phyloP scores from a whole-genome alignment of 2,888 invertebrate genomes.

The Drosophila picticornis region DNA sequence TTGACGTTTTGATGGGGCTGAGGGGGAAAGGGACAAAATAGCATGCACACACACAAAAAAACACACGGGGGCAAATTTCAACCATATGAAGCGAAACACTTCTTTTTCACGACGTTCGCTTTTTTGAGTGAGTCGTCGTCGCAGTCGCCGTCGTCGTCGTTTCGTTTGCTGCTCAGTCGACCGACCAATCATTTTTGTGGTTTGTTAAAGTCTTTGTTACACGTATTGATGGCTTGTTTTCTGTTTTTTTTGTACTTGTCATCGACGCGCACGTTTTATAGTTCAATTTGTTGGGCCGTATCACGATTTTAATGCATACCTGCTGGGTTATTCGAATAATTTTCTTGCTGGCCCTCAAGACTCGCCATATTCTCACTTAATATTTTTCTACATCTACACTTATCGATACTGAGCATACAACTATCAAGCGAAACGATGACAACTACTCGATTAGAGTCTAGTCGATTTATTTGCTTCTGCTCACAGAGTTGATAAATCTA shows the following conservation, averaged over 20 bases:
- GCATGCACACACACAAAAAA: constrained; percentile 45
- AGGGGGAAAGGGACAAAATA: constrained; percentile 32
- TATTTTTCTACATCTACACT: constrained; percentile 66
- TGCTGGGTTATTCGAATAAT: constrained; percentile 84
- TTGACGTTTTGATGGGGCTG: constrained; percentile 52
- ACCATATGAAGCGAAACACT: constrained; percentile 76
- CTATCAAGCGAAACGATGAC: constrained; percentile 44
- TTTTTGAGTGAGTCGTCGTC: constrained; percentile 72
- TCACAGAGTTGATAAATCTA: constrained; percentile 15
- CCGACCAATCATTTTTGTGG: constrained; percentile 71
- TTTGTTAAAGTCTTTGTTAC: constrained; percentile 45
- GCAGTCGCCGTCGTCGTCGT: constrained; percentile 35
- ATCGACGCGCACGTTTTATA: constrained; percentile 29
- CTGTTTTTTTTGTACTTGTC: constrained; percentile 45
- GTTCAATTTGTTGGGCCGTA: constrained; percentile 39
- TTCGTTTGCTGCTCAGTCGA: constrained; percentile 72
- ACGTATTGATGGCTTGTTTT: constrained; percentile 15
- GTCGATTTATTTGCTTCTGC: constrained; percentile 15
- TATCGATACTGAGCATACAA: constrained; percentile 58
- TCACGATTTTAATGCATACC: constrained; percentile 82
- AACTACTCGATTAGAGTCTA: constrained; percentile 15
- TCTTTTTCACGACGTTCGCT: constrained; percentile 71
- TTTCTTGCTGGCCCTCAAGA: constrained; percentile 85
- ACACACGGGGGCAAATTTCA: constrained; percentile 77
- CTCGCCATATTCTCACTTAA: constrained; percentile 85